Base-by-base conservation (phyloP, 2,888 invertebrate species). In the Agrenia bidenticulata region DNA sequence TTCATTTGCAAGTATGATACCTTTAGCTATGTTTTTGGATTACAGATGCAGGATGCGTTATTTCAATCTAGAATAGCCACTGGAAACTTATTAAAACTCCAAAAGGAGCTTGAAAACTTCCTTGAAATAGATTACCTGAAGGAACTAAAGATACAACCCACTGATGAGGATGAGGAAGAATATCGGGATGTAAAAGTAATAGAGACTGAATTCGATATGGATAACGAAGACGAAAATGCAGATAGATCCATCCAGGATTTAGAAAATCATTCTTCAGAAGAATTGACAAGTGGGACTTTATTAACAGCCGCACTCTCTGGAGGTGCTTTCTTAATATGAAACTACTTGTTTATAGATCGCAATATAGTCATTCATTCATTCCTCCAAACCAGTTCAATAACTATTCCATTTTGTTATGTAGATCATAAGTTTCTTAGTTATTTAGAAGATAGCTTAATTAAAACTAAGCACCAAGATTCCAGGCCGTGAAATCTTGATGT, bases 41-140 rank as follows among this genome's bases (percentile, higher is more conserved):
- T 62, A 2, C 42, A 75, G 74, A 70, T 72, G 60, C 74, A 75
- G 67, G 74, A 75, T 27, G 73, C 70, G 11, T 45, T 73, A 11
- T 70, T 73, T 23, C 74, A 75, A 49, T 70, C 74, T 13, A 65
- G 71, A 64, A 37, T 67, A 15, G 60, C 69, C 0, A 68, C 73
- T 7, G 66, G 63, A 11, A 73, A 73, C 57, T 60, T 75, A 11
- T 42, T 69, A 24, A 67, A 66, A 27, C 24, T 74, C 1, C 73
- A 71, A 56, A 64, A 66, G 9, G 69, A 71, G 59, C 41, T 73
- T 0, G 71, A 71, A 55, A 45, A 61, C 15, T 69, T 74, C 58
- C n/a, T 61, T 2, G 68, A 70, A 45, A 49, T 60, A 4, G 69
- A 74, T 45, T 66, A 69, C 26, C 62, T 74, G 11, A 61, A 45